Evolutionary conservation across 2,113 vertebrate species (phyloP).

Genomic region (Engystomops pustulosus): DNA sequence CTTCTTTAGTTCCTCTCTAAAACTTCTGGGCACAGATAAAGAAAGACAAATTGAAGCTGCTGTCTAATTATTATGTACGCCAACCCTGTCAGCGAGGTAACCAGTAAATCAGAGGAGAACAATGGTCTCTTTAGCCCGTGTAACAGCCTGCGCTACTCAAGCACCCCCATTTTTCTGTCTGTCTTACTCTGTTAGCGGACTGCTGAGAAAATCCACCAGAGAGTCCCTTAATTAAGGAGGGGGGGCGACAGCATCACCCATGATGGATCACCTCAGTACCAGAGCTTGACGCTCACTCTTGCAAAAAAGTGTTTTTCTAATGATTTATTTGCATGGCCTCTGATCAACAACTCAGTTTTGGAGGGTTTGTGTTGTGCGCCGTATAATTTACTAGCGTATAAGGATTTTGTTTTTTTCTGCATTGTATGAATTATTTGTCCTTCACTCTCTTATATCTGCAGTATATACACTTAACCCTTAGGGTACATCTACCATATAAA

Average conservation of each 20-base stretch:
- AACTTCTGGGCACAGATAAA: neutral
- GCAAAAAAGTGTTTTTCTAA: conserved; percentile 19
- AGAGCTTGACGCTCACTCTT: conserved; percentile 1
- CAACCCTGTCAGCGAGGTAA: neutral
- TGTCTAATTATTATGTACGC: neutral
- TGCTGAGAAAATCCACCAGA: conserved; percentile 9
- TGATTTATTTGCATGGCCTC: conserved; percentile 14
- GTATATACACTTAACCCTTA: too few relatives aligned
- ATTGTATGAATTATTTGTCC: too few relatives aligned
- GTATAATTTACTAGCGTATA: neutral
- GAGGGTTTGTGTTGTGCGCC: neutral
- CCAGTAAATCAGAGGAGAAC: neutral
- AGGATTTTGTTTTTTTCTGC: too few relatives aligned
- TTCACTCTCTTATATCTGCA: neutral
- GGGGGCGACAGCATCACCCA: neutral
- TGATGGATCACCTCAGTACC: conserved; percentile 18
- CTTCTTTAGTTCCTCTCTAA: neutral
- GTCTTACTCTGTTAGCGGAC: neutral
- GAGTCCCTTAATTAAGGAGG: conserved; percentile 6
- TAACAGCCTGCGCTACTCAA: neutral
- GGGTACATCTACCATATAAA: too few relatives aligned
- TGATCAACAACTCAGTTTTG: conserved; percentile 12
- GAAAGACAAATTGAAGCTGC: neutral
- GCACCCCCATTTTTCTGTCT: conserved; percentile 8
- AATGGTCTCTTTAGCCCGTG: neutral